Percentiles rank a stretch among this genome's conserved stretches.
These are phyloP conservation scores for Acanthaster planci DNA, from an alignment of 35 echinoderm and acorn worm species.

Conservation along the genomic window DNA sequence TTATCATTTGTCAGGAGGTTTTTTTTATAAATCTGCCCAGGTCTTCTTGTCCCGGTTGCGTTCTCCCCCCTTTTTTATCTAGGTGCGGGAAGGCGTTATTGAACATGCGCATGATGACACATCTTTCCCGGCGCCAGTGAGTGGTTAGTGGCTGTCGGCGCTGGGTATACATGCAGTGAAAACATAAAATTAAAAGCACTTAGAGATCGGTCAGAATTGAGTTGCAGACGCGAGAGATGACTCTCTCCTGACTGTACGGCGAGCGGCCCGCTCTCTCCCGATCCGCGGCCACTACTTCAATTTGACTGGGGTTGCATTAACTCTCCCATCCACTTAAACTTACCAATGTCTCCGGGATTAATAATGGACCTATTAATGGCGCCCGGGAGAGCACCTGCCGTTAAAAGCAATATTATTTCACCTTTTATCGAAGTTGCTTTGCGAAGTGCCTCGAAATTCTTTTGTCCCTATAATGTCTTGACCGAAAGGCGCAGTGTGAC, in stretches of 20 bases:
- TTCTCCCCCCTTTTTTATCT: not conserved
- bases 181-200: conserved; percentile 8
- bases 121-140: conserved; percentile 17
- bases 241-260: not conserved
- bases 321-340: conserved; percentile 30
- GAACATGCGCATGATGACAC: conserved; percentile 22
- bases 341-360: conserved; percentile 28
- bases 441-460: not conserved
- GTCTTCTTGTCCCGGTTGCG: not conserved
- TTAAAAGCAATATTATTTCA: conserved; percentile 35
- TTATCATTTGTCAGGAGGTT: conserved; percentile 22
- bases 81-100: not conserved
- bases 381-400: conserved; percentile 16
- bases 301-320: conserved; percentile 25
- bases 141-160: conserved; percentile 29
- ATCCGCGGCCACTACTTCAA: not conserved
- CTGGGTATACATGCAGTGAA: conserved; percentile 8
- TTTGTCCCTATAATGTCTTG: not conserved
- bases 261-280: not conserved
- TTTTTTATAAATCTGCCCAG: not conserved
- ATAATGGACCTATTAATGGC: conserved; percentile 28
- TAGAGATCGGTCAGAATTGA: not conserved
- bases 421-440: conserved; percentile 5
- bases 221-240: not conserved
- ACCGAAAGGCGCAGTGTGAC: too few relatives aligned